A percentile compares a stretch with the other conserved stretches of the same genome.
These are phyloP conservation scores for Tuta absoluta DNA, from an alignment of 2,888 invertebrate species.

Conservation along the genomic window DNA sequence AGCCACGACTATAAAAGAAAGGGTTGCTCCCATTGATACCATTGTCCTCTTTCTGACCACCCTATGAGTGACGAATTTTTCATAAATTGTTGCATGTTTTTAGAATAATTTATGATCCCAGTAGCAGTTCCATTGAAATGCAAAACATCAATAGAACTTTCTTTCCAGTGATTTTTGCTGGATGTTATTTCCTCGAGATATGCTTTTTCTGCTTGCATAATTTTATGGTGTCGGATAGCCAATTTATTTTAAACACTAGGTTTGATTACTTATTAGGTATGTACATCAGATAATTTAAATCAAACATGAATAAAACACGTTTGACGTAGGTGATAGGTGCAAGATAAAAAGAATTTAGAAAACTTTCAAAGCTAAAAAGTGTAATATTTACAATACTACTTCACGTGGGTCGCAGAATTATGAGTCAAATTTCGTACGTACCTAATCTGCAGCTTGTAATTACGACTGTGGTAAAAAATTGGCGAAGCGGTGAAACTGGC, in stretches of 20 bases:
- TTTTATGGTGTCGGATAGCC: background rate
- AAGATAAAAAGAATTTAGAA: no score
- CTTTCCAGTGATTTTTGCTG: conserved; percentile 1
- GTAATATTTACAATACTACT: background rate
- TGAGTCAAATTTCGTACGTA: background rate
- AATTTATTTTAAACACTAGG: no score
- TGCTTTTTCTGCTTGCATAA: background rate
- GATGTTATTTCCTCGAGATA: background rate
- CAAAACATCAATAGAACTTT: background rate
- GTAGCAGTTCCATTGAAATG: conserved; percentile 44
- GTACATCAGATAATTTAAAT: no score
- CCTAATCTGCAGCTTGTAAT: conserved; percentile 21
- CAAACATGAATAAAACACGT: no score
- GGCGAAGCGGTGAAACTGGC: conserved; percentile 70
- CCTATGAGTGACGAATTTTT: conserved; percentile 54
- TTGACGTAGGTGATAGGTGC: no score
- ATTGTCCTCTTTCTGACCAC: conserved; percentile 54
- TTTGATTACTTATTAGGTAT: no score
- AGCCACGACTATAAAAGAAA: conserved; percentile 63
- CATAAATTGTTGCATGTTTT: conserved; percentile 50
- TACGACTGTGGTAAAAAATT: conserved; percentile 52
- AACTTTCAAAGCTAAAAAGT: background rate
- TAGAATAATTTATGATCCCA: conserved; percentile 57
- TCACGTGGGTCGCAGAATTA: background rate
- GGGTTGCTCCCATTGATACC: conserved; percentile 51